Conservation (phyloP, 2,888 invertebrate species). For the Zootermopsis nevadensis region DNA sequence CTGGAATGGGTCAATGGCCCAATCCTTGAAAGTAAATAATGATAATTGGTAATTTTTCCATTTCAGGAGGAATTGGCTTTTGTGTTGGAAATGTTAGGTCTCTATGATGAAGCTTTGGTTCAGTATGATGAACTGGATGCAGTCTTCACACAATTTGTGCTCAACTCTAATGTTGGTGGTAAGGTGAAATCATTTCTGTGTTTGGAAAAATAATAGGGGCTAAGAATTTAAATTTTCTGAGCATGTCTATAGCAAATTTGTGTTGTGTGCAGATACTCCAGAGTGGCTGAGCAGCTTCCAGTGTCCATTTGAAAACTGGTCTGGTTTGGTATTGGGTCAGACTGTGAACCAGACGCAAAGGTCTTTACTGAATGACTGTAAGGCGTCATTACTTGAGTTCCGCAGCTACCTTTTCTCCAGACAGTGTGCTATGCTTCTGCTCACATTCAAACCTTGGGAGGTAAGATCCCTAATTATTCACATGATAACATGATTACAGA, state of each 20-base stretch:
- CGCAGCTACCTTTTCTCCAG: constrained; percentile 93
- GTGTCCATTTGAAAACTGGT: constrained; percentile 83
- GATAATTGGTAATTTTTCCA: constrained; percentile 47
- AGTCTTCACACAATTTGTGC: constrained; percentile 94
- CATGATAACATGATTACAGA: too few relatives aligned
- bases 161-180: constrained; percentile 89
- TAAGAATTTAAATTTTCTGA: neutral
- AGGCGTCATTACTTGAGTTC: constrained; percentile 85
- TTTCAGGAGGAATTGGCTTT: constrained; percentile 94
- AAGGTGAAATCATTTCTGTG: constrained; percentile 46
- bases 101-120: constrained; percentile 93
- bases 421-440: constrained; percentile 87
- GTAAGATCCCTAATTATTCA: constrained; percentile 62
- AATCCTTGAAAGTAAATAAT: too few relatives aligned
- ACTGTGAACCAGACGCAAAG: constrained; percentile 70
- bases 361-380: constrained; percentile 64
- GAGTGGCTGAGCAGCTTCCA: constrained; percentile 87
- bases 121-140: constrained; percentile 98
- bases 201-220: too few relatives aligned
- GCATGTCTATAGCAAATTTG: neutral
- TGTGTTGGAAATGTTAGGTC: constrained; percentile 92
- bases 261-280: constrained; percentile 74
- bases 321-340: constrained; percentile 78
- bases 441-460: constrained; percentile 83
- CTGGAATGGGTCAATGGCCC: too few relatives aligned